Base-by-base conservation (phyloP, 2,113 vertebrate species). In the Nematolebias whitei region DNA sequence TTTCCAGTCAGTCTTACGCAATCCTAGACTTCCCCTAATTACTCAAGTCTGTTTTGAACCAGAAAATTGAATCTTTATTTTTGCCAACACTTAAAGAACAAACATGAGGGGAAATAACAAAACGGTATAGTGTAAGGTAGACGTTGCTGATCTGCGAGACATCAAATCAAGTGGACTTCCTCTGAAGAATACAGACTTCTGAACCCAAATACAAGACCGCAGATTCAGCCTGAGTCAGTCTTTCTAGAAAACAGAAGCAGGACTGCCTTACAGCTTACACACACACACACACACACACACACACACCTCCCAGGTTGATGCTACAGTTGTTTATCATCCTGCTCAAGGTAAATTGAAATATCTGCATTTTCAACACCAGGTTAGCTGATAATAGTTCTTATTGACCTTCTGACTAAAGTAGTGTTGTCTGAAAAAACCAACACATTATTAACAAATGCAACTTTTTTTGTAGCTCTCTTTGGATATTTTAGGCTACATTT, bases 1-100 rank as follows among this genome's bases (percentile, higher is more conserved):
- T 18, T 11, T 20, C 53, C n/a, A 23, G 15, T 3, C 18, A 0
- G 26, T 57, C 24, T 72, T 72, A 57, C 20, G 64, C 8, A 60
- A 76, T 23, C 49, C 12, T 26, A 18, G 38, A 50, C 14, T 45
- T n/a, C 13, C 39, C 41, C 55, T 51, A 16, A 39, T 52, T 19
- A 49, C 56, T 9, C 10, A 1, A 3, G 32, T 38, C 61, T 54
- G 56, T 32, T 18, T 48, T 65, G 29, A 16, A 40, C 13, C 13
- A 24, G 48, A 15, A 24, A 24, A 22, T 24, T 9, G 6, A 26
- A 23, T 26, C 2, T 18, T 15, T 26, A 51, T 51, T 18, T 51
- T 26, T 26, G 5, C 10, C 10, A 12, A 47, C 10, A 47, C 45
- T n/a, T n/a, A n/a, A n/a, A n/a, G n/a, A n/a, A n/a, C n/a, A 20